Percentiles rank a stretch among this genome's conserved stretches.
phyloP scores from a whole-genome alignment of 2,888 invertebrate genomes.

The Piscicola geometra region DNA sequence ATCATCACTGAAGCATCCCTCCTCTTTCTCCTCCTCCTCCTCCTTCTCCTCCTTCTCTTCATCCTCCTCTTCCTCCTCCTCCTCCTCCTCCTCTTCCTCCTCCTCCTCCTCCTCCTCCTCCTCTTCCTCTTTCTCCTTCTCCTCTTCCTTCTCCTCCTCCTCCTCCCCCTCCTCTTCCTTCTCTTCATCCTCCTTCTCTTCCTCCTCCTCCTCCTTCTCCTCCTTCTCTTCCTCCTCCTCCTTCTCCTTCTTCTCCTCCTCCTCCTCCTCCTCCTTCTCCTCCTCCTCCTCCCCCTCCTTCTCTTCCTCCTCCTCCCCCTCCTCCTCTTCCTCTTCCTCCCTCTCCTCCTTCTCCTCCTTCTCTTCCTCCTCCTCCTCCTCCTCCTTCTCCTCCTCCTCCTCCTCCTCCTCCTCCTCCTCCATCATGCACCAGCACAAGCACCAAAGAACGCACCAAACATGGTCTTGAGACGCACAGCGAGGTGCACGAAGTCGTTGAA shows the following conservation, averaged over 20 bases:
- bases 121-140: constrained; percentile 5
- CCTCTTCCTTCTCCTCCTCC: constrained; percentile 9
- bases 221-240: constrained; percentile 12
- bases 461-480: constrained; percentile 82
- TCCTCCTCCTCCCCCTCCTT: constrained; percentile 12
- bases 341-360: constrained; percentile 5
- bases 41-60: constrained; percentile 9
- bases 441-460: constrained; percentile 70
- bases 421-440: background rate
- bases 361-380: background rate
- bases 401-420: background rate
- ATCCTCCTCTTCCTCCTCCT: constrained; percentile 1
- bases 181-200: background rate
- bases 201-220: constrained; percentile 10
- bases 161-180: too few species aligned
- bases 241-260: constrained; percentile 6
- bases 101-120: constrained; percentile 11
- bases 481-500: constrained; percentile 94
- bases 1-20: too few species aligned
- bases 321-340: background rate
- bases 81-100: constrained; percentile 6
- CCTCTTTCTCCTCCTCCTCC: constrained; percentile 8
- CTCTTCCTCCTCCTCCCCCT: too few species aligned
- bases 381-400: constrained; percentile 7
- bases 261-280: constrained; percentile 17